These are phyloP conservation scores for Ischnura elegans DNA, from an alignment of 2,888 invertebrate genomes.

Conservation along the genomic window DNA sequence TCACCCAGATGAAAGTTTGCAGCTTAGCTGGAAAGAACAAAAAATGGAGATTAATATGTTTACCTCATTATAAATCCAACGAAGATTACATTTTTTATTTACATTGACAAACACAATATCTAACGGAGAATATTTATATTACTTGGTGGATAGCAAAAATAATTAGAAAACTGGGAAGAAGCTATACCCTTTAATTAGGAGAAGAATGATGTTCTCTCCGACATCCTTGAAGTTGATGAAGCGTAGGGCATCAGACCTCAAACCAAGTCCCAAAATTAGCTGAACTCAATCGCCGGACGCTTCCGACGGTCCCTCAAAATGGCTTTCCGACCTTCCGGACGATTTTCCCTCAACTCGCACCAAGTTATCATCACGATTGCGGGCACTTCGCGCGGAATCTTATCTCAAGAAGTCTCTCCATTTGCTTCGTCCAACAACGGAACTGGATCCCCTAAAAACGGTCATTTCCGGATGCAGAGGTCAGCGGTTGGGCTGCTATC, in stretches of 20 bases:
- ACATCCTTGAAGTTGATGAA: neutral
- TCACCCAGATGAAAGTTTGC: neutral
- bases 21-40: neutral
- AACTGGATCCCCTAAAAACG: constrained; percentile 75
- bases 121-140: no score
- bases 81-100: no score
- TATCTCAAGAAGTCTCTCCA: neutral
- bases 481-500: constrained; percentile 69
- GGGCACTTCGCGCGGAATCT: no score
- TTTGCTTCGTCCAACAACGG: constrained; percentile 3
- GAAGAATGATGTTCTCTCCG: no score
- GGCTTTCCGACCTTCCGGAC: neutral
- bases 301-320: neutral
- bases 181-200: no score
- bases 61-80: no score
- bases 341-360: neutral
- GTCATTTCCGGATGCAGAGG: constrained; percentile 78
- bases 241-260: neutral
- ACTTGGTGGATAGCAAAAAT: no score
- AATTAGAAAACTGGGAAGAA: no score
- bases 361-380: neutral
- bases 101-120: no score
- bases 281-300: neutral
- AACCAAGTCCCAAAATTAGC: neutral
- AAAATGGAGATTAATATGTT: neutral